A percentile compares a stretch with the other conserved stretches of the same genome.
Evolutionary conservation across 1,140 invertebrate species (phyloP).

Genomic region (Pygmarrhopalites habei): DNA sequence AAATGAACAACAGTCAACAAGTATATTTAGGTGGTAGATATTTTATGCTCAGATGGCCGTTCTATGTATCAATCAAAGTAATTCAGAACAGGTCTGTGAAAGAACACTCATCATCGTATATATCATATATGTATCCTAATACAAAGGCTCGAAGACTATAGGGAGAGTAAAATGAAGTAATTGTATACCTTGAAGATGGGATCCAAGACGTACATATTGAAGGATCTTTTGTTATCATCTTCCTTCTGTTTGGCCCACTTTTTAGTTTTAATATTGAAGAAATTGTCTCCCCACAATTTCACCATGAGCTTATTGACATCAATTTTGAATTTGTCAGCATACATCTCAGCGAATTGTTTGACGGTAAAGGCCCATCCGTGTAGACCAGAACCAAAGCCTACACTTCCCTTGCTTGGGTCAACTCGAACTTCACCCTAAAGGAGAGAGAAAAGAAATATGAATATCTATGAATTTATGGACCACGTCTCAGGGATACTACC

Average conservation of each 20-base stretch:
- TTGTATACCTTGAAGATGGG: constrained; percentile 87
- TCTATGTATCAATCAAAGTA: constrained; percentile 22
- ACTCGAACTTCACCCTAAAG: no score
- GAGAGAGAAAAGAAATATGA: no score
- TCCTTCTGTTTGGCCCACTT: constrained; percentile 94
- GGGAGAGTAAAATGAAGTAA: neutral
- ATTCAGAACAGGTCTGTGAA: constrained; percentile 44
- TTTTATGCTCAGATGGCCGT: constrained; percentile 37
- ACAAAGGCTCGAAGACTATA: neutral
- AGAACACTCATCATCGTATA: constrained; percentile 35
- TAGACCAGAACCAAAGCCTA: constrained; percentile 97
- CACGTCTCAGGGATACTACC: no score
- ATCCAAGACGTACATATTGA: constrained; percentile 96
- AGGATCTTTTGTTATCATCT: constrained; percentile 86
- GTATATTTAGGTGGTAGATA: no score
- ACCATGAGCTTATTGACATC: constrained; percentile 97
- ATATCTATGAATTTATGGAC: no score
- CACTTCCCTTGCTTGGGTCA: constrained; percentile 94
- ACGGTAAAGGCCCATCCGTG: constrained; percentile 99
- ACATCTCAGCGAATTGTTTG: constrained; percentile 99
- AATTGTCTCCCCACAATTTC: constrained; percentile 92
- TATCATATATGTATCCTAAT: neutral
- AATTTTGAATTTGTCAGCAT: constrained; percentile 97
- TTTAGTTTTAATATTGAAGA: constrained; percentile 95
- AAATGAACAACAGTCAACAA: no score